Conservation (phyloP, 2,113 vertebrate species). For the Fulica atra region DNA sequence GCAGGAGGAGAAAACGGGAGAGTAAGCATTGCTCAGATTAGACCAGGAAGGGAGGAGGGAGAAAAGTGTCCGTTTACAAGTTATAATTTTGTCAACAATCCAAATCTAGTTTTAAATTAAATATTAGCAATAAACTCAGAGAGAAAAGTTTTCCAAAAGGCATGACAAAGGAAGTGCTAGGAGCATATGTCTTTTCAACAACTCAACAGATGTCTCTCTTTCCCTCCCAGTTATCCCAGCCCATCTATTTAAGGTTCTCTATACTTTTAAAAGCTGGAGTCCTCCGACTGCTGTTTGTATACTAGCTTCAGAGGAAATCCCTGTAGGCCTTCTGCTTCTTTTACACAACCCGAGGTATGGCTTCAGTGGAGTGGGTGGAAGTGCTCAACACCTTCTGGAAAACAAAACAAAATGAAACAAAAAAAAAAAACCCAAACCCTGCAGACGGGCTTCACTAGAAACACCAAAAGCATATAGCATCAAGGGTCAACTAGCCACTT, state of each 20-base stretch:
- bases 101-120: slow-evolving; percentile 62
- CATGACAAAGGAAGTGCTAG: slow-evolving; percentile 49
- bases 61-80: neutral
- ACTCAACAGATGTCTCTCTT: slow-evolving; percentile 52
- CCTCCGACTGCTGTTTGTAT: neutral
- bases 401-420: neutral
- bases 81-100: slow-evolving; percentile 54
- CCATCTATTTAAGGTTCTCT: slow-evolving; percentile 37
- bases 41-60: neutral
- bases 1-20: neutral
- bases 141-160: slow-evolving; percentile 49
- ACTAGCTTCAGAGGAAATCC: slow-evolving; percentile 29
- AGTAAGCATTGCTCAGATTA: neutral
- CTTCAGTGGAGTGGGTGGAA: neutral
- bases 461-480: neutral
- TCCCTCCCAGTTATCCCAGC: slow-evolving; percentile 33
- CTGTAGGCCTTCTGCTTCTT: slow-evolving; percentile 35
- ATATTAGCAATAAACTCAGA: slow-evolving; percentile 51
- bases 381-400: neutral
- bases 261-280: slow-evolving; percentile 23
- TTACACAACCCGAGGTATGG: neutral
- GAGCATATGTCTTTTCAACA: slow-evolving; percentile 58
- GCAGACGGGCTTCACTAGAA: neutral
- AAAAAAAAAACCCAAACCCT: neutral
- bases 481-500: neutral